These are phyloP conservation scores for Netelia virgata DNA, from an alignment of 2,888 invertebrate genomes.

Conservation along the genomic window DNA sequence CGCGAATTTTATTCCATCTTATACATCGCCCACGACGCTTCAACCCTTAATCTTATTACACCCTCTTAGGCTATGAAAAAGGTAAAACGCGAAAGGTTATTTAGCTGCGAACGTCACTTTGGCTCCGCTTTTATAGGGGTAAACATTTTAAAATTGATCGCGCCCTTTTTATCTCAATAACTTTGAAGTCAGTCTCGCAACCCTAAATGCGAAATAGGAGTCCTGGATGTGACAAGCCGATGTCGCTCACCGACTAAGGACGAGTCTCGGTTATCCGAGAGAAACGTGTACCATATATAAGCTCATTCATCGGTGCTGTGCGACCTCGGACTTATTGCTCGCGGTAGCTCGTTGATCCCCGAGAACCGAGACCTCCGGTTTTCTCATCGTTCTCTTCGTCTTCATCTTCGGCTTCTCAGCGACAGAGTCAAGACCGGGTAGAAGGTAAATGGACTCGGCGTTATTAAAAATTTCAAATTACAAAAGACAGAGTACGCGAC, in stretches of 20 bases:
- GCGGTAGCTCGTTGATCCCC: slow-evolving; percentile 56
- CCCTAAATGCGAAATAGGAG: slow-evolving; percentile 10
- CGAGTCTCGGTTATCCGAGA: slow-evolving; percentile 45
- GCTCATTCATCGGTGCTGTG: slow-evolving; percentile 30
- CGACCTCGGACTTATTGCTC: slow-evolving; percentile 66
- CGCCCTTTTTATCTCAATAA: background rate
- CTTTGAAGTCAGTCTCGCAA: background rate
- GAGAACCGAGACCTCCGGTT: slow-evolving; percentile 36
- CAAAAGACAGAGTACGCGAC: slow-evolving; percentile 41
- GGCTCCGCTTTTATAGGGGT: background rate
- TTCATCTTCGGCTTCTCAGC: background rate
- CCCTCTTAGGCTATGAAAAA: background rate
- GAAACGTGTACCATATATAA: slow-evolving; percentile 17
- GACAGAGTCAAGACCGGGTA: background rate
- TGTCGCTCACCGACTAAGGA: slow-evolving; percentile 1
- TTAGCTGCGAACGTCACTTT: background rate
- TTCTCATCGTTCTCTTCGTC: slow-evolving; percentile 9
- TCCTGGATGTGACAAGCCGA: slow-evolving; percentile 19
- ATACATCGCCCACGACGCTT: background rate
- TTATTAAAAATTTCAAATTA: slow-evolving; percentile 69
- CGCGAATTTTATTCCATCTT: slow-evolving; percentile 27
- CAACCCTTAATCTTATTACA: slow-evolving; percentile 28
- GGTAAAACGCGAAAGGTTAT: background rate
- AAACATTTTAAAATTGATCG: background rate
- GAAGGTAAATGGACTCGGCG: slow-evolving; percentile 63